Evolutionary conservation across 2,797 vertebrate species (phyloP).

Genomic region (Anguilla pacifica): DNA sequence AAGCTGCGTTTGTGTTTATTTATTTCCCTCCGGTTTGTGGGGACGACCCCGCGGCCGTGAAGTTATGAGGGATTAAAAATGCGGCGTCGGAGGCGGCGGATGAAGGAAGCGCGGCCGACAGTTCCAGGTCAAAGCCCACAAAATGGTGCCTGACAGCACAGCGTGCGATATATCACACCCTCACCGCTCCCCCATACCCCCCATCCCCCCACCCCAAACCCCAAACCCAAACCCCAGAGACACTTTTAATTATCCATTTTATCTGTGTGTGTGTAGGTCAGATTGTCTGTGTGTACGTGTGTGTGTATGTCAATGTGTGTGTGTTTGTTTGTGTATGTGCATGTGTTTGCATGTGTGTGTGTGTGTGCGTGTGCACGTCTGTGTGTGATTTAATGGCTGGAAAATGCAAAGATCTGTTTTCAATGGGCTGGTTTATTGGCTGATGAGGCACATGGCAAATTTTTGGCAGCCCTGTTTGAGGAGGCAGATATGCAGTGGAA

Average conservation of each 20-base stretch:
- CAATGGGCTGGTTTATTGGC: constrained; percentile 15
- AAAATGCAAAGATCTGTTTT: not conserved
- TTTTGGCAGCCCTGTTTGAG: not conserved
- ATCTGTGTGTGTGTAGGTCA: not conserved
- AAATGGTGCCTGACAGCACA: not conserved
- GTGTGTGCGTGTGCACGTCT: not conserved
- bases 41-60: not conserved
- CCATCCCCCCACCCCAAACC: not conserved
- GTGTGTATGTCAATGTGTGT: not conserved
- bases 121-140: not conserved
- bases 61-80: not conserved
- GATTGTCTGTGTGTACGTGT: not conserved
- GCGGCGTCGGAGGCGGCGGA: not conserved
- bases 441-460: not conserved
- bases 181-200: too few species aligned
- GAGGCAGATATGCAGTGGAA: not conserved
- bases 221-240: not conserved
- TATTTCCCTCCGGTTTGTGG: not conserved
- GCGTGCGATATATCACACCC: not conserved
- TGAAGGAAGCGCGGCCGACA: not conserved
- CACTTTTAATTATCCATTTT: not conserved
- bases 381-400: too few species aligned
- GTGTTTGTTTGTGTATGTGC: not conserved
- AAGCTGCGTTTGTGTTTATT: not conserved
- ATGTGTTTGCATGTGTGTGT: not conserved